Conservation (phyloP, 2,888 invertebrate species). For the Amiota minor region DNA sequence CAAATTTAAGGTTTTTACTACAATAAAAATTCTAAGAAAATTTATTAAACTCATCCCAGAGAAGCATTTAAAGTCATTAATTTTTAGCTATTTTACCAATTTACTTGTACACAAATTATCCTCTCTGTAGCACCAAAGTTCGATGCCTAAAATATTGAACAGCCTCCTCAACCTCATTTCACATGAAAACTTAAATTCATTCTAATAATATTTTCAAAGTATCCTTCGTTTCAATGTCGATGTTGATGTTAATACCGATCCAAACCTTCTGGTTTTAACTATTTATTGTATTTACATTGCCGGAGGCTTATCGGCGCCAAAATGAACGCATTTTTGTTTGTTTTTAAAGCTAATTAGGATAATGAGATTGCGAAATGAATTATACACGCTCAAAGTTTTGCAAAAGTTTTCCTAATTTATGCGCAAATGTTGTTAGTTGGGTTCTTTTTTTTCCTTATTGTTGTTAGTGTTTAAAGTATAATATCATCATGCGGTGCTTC, state of each 20-base stretch:
- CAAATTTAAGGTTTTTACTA: too few species aligned
- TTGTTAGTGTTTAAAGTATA: background rate
- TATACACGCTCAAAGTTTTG: constrained; percentile 1
- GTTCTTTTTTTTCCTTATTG: background rate
- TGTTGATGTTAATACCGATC: background rate
- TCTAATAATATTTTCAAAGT: background rate
- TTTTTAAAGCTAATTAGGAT: constrained; percentile 31
- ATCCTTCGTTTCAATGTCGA: background rate
- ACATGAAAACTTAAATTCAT: constrained; percentile 5
- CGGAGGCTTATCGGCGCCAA: constrained; percentile 20
- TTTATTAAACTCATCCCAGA: too few species aligned
- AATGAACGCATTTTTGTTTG: constrained; percentile 22
- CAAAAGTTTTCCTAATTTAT: constrained; percentile 25
- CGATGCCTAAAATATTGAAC: too few species aligned
- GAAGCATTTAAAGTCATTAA: background rate
- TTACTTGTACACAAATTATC: background rate
- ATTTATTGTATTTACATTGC: constrained; percentile 7
- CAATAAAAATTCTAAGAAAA: too few species aligned
- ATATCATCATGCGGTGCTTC: too few species aligned
- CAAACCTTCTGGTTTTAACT: too few species aligned
- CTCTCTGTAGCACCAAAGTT: background rate
- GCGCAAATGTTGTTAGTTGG: constrained; percentile 5
- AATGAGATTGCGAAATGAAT: constrained; percentile 28
- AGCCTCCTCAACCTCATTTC: background rate
- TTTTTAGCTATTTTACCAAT: background rate